Evolutionary conservation across 2,113 vertebrate species (phyloP).

Genomic region (Spheniscus mendiculus): DNA sequence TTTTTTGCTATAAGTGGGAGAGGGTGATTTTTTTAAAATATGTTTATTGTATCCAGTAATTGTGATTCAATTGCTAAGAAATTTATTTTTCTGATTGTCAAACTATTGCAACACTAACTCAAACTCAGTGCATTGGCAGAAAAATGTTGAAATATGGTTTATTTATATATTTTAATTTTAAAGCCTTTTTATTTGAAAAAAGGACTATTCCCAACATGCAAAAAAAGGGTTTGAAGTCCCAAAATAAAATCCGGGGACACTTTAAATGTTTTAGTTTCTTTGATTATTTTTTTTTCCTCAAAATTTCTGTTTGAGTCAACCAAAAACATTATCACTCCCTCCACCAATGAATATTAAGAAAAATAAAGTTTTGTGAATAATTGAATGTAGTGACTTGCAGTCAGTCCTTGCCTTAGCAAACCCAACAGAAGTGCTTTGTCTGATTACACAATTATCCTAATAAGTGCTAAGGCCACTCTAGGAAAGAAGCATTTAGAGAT

Average conservation of each 20-base stretch:
- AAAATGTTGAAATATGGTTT: neutral
- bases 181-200: neutral
- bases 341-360: neutral
- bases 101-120: neutral
- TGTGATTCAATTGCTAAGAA: neutral
- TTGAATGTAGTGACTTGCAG: neutral
- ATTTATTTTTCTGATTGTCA: neutral
- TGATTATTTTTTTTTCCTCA: neutral
- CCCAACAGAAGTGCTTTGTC: neutral
- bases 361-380: neutral
- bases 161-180: neutral
- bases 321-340: neutral
- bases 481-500: neutral
- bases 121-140: neutral
- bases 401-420: neutral
- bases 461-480: neutral
- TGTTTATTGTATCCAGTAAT: neutral
- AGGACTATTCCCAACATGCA: neutral
- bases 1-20: neutral
- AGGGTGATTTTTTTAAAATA: neutral
- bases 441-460: neutral
- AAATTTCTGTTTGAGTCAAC: neutral
- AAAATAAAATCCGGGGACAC: neutral
- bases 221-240: rapidly evolving
- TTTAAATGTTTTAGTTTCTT: neutral